Evolutionary conservation across 1,140 invertebrate species (phyloP).

Genomic region (Choristoneura fumiferana): DNA sequence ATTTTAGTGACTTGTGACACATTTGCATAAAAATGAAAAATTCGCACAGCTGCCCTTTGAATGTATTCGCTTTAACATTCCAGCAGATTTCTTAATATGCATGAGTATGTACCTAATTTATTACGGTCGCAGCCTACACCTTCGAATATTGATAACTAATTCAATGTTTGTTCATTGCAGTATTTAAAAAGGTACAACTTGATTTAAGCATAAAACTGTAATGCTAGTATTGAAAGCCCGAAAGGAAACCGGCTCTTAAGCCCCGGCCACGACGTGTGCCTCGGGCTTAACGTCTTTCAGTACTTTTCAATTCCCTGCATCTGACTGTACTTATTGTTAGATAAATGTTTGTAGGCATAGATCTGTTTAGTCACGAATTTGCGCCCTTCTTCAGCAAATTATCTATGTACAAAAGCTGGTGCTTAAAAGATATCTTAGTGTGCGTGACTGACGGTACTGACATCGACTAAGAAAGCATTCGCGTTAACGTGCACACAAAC

Average conservation of each 20-base stretch:
- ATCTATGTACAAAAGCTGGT: too few species aligned
- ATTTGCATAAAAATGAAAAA: constrained; percentile 38
- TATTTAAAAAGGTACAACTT: background rate
- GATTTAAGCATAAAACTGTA: background rate
- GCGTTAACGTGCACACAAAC: too few species aligned
- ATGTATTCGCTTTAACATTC: constrained; percentile 5
- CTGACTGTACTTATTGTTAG: constrained; percentile 11
- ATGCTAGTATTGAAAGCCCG: background rate
- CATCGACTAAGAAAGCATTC: too few species aligned
- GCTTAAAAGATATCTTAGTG: too few species aligned
- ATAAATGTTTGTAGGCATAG: too few species aligned
- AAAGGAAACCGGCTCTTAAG: background rate
- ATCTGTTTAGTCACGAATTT: too few species aligned
- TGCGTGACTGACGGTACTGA: too few species aligned
- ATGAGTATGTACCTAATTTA: background rate
- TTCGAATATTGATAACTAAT: background rate
- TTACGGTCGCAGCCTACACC: background rate
- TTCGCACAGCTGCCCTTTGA: constrained; percentile 15
- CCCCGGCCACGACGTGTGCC: background rate
- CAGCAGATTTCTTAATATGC: constrained; percentile 15
- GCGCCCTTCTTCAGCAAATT: too few species aligned
- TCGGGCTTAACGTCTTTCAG: constrained; percentile 8
- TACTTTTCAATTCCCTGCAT: constrained; percentile 9
- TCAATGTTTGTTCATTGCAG: background rate
- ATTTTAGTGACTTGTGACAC: constrained; percentile 34